phyloP scores from a whole-genome alignment of 2,113 vertebrate genomes.

The Serilophus lunatus region DNA sequence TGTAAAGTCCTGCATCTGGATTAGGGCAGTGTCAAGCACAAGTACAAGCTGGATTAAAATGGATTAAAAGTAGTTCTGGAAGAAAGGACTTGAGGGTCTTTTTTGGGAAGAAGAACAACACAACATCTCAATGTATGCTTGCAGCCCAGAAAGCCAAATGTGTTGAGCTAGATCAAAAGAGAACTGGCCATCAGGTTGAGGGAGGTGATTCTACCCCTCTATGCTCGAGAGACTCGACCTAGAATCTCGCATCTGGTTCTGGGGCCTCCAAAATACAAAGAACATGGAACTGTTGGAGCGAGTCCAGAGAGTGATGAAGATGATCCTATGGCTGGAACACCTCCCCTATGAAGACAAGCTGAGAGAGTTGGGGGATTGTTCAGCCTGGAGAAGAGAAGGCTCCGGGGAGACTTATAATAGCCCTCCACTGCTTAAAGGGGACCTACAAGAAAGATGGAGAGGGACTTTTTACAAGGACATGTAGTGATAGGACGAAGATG shows the following conservation, averaged over 20 bases:
- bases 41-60: not conserved
- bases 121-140: not conserved
- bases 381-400: not conserved
- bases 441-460: not conserved
- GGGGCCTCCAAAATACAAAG: not conserved
- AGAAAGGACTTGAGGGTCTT: not conserved
- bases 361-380: not conserved
- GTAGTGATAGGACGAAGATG: not conserved
- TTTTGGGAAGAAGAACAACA: not conserved
- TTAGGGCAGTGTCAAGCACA: not conserved
- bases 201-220: not conserved
- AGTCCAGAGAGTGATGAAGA: not conserved
- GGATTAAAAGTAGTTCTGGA: not conserved
- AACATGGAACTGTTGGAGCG: not conserved
- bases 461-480: not conserved
- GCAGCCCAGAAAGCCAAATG: not conserved
- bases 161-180: not conserved
- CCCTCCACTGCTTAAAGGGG: not conserved
- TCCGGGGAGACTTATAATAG: not conserved
- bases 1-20: not conserved
- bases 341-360: not conserved
- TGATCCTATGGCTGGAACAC: not conserved
- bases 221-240: too few species aligned
- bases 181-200: not conserved
- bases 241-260: not conserved